A percentile compares a stretch with the other conserved stretches of the same genome.
Evolutionary conservation across 1,140 invertebrate species (phyloP).

Genomic region (Drosophila bocqueti): DNA sequence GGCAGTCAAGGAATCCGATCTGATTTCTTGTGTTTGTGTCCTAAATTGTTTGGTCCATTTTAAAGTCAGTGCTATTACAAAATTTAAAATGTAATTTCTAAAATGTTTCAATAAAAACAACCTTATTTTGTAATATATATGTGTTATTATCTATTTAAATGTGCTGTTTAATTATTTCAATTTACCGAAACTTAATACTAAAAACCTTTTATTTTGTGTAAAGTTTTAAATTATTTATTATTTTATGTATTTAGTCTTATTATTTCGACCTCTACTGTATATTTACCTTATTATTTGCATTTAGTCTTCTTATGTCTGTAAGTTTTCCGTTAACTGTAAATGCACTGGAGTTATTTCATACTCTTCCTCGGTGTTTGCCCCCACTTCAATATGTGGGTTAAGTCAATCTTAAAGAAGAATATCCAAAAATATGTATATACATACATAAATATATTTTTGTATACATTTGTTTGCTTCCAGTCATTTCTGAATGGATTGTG

Average conservation of each 20-base stretch:
- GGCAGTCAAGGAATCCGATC: constrained; percentile 37
- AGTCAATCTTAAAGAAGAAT: constrained; percentile 38
- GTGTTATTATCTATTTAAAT: not conserved
- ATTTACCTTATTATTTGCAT: constrained; percentile 66
- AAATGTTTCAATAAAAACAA: too few relatives aligned
- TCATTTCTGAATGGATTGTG: constrained; percentile 28
- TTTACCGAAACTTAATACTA: too few relatives aligned
- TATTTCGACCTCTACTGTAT: constrained; percentile 15
- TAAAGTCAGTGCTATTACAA: too few relatives aligned
- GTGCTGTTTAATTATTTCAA: not conserved
- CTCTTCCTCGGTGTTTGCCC: not conserved
- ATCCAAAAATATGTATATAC: constrained; percentile 36
- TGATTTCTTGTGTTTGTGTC: constrained; percentile 42
- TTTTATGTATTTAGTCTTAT: not conserved
- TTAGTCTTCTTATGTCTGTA: constrained; percentile 66
- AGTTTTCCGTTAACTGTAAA: constrained; percentile 37
- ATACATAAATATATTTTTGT: not conserved
- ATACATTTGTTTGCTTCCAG: constrained; percentile 52
- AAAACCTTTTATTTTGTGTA: not conserved
- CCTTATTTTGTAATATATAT: not conserved
- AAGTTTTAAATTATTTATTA: not conserved
- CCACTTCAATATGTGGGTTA: constrained; percentile 42
- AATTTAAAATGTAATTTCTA: too few relatives aligned
- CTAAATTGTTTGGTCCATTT: not conserved
- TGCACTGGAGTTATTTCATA: constrained; percentile 27